These are phyloP conservation scores for Acromyrmex charruanus DNA, from an alignment of 1,140 invertebrate genomes.

Conservation along the genomic window DNA sequence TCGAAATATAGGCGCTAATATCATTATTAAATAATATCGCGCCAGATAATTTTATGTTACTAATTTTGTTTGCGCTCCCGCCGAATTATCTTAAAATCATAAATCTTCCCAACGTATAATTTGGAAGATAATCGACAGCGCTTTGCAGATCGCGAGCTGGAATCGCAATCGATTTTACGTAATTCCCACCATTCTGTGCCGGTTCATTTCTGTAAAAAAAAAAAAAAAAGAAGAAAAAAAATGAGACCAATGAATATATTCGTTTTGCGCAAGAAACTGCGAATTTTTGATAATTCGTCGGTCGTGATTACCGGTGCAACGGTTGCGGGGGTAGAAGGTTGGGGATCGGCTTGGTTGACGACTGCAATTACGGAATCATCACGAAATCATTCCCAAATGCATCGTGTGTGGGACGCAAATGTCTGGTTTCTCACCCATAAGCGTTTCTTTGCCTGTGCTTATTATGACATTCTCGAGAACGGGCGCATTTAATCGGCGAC, in stretches of 20 bases:
- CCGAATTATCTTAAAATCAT: not conserved
- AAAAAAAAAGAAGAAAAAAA: not conserved
- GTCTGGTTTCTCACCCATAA: constrained; percentile 27
- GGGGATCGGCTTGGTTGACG: constrained; percentile 50
- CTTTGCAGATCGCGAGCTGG: not conserved
- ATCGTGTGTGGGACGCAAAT: constrained; percentile 40
- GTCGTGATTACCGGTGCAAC: constrained; percentile 49
- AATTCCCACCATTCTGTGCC: constrained; percentile 43
- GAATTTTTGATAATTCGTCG: constrained; percentile 35
- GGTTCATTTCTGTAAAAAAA: not conserved
- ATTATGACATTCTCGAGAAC: constrained; percentile 26
- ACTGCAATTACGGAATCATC: constrained; percentile 69
- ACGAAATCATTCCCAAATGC: constrained; percentile 20
- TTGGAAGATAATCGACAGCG: not conserved
- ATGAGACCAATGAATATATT: not conserved
- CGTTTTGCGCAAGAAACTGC: constrained; percentile 12
- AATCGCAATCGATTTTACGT: constrained; percentile 15
- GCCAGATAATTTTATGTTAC: not conserved
- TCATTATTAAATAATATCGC: constrained; percentile 24
- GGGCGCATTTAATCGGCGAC: constrained; percentile 34
- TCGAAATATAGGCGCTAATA: constrained; percentile 15
- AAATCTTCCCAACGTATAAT: constrained; percentile 59
- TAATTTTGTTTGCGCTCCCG: constrained; percentile 28
- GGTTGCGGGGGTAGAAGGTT: constrained; percentile 28
- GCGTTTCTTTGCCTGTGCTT: constrained; percentile 27